phyloP scores from a whole-genome alignment of 2,888 invertebrate species.

The Cheilosia vulpina region DNA sequence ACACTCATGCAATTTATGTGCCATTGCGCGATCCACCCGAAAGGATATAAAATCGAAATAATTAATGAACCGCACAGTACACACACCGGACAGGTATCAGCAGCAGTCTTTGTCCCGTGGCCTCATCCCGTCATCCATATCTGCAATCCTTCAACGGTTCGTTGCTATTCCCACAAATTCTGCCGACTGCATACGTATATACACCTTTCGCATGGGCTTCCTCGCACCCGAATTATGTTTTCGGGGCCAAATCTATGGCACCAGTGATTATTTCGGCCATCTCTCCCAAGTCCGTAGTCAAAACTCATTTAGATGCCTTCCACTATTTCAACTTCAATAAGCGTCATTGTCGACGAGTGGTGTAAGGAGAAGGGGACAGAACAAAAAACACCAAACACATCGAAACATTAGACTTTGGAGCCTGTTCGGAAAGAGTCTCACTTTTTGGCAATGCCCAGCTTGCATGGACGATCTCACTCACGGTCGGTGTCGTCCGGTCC shows the following conservation, averaged over 20 bases:
- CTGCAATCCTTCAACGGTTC: conserved; percentile 45
- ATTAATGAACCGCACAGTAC: conserved; percentile 66
- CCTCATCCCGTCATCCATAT: background rate
- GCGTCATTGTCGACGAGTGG: conserved; percentile 7
- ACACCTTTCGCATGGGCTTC: background rate
- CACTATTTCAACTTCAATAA: conserved; percentile 66
- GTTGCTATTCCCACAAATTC: conserved; percentile 48
- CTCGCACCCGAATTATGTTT: conserved; percentile 32
- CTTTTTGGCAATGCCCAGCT: conserved; percentile 61
- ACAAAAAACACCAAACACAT: conserved; percentile 16
- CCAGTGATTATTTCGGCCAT: conserved; percentile 60
- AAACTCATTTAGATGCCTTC: conserved; percentile 59
- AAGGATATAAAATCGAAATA: conserved; percentile 57
- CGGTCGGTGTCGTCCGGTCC: background rate
- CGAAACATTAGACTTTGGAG: conserved; percentile 63
- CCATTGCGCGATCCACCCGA: conserved; percentile 21
- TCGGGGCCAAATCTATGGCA: conserved; percentile 61
- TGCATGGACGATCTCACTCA: conserved; percentile 40
- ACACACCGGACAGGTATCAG: conserved; percentile 60
- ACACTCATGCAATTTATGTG: conserved; percentile 6
- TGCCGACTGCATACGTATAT: conserved; percentile 1
- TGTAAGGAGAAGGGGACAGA: background rate
- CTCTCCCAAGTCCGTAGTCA: conserved; percentile 34
- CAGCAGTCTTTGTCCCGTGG: conserved; percentile 23
- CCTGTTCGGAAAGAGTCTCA: conserved; percentile 41